Evolutionary conservation across 1,140 invertebrate species (phyloP), one percentile per base, ranked within the genome.

Genomic region (Bombus sylvicola): DNA sequence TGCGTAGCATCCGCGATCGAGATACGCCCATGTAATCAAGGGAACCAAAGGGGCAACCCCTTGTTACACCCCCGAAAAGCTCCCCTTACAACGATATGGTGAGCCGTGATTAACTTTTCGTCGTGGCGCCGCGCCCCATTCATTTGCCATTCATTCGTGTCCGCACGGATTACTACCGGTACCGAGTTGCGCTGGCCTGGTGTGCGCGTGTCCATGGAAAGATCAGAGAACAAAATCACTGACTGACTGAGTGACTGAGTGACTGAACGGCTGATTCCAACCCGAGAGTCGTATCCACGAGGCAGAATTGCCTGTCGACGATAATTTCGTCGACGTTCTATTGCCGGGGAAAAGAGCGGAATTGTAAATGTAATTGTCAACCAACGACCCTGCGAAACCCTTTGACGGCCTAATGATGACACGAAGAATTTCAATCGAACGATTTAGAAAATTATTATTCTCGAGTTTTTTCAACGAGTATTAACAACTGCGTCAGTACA

Each of bases 81-180:
- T 92, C 93, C 89, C 89, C 80, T 89, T 88, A 90, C 89, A 89
- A 89, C 86, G 89, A 93, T 94, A 95, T 93, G 93, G 94, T 94
- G 94, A 95, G 94, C 94, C 94, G 94, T 95, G 95, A 95, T 95
- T 95, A 95, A 95, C 95, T 95, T 95, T 95, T 95, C 93, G 93
- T 92, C 93, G 92, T 93, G 91, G 92, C 91, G 92, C 91, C 93
- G 93, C 93, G 88, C 94, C 93, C 94, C 91, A 95, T 95, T 95
- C 94, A 95, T 95, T 95, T 95, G 93, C 94, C 93, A 95, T 95
- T 95, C 95, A 95, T 95, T 95, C 93, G 93, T 90, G 93, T 95
- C 93, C 93, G 91, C 94, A 92, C 92, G 93, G 93, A 95, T 95
- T 95, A 94, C 89, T 83, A 81, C 73, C 64, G 66, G 66, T 37